These are phyloP conservation scores for Dryadula phaetusa DNA, from an alignment of 2,888 invertebrate genomes.

Conservation along the genomic window DNA sequence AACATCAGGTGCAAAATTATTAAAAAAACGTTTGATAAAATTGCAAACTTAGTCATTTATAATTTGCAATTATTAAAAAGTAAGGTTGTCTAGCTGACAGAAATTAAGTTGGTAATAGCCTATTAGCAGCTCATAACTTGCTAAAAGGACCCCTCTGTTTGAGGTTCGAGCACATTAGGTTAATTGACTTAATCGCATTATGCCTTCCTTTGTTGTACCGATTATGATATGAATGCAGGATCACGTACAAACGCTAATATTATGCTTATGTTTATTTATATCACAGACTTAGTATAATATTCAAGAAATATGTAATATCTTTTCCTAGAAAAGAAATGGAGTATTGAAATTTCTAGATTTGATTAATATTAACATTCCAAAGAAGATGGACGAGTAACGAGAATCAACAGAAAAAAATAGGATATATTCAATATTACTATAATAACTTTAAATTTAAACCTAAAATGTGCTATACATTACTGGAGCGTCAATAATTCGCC, in stretches of 20 bases:
- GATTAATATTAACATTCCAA: neutral
- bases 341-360: too few relatives aligned
- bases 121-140: conserved; percentile 37
- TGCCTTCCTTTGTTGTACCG: conserved; percentile 26
- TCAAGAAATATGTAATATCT: neutral
- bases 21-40: too few relatives aligned
- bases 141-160: conserved; percentile 31
- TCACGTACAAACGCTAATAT: neutral
- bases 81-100: conserved; percentile 12
- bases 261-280: neutral
- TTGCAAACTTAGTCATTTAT: neutral
- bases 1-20: too few relatives aligned
- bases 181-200: conserved; percentile 36
- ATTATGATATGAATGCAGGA: conserved; percentile 14
- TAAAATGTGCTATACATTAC: conserved; percentile 39
- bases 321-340: too few relatives aligned
- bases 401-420: neutral
- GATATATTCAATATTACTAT: neutral
- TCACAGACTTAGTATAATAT: neutral
- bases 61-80: neutral
- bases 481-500: conserved; percentile 54
- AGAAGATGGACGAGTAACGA: neutral
- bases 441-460: conserved; percentile 3
- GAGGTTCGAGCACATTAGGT: conserved; percentile 29
- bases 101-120: conserved; percentile 36